phyloP scores from a whole-genome alignment of 2,888 invertebrate species.

The Lepidochitona cinerea region DNA sequence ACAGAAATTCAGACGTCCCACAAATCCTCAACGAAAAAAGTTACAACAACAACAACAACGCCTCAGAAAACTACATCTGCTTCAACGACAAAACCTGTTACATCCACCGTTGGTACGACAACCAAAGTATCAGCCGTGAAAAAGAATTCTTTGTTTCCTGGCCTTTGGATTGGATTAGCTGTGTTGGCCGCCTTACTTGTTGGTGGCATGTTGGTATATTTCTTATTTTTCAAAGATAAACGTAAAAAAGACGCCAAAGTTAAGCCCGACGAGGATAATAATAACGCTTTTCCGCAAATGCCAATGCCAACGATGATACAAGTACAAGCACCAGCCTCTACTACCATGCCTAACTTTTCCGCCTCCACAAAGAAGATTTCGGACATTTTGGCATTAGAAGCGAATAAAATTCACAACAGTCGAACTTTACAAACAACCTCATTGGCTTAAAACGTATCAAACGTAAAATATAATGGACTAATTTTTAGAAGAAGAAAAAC shows the following conservation, averaged over 20 bases:
- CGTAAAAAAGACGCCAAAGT: background rate
- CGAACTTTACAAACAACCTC: background rate
- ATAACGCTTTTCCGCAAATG: background rate
- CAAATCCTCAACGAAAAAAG: constrained; percentile 10
- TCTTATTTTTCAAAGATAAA: background rate
- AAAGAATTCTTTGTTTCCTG: background rate
- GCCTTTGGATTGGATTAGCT: background rate
- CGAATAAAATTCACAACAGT: background rate
- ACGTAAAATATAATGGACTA: too few relatives aligned
- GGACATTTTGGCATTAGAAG: background rate
- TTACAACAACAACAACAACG: background rate
- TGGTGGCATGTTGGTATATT: background rate
- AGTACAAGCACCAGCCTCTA: background rate
- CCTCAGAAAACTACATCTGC: constrained; percentile 11
- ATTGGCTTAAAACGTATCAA: background rate
- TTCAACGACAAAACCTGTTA: constrained; percentile 14
- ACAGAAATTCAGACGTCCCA: constrained; percentile 10
- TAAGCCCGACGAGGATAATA: background rate
- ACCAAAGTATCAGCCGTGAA: background rate
- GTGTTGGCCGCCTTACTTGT: background rate
- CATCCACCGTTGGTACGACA: constrained; percentile 11
- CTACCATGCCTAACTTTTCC: background rate
- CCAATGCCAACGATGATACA: background rate
- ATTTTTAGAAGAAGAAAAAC: too few relatives aligned
- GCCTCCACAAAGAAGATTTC: background rate